Evolutionary conservation across 2,797 vertebrate species (phyloP).

Genomic region (Anas acuta): DNA sequence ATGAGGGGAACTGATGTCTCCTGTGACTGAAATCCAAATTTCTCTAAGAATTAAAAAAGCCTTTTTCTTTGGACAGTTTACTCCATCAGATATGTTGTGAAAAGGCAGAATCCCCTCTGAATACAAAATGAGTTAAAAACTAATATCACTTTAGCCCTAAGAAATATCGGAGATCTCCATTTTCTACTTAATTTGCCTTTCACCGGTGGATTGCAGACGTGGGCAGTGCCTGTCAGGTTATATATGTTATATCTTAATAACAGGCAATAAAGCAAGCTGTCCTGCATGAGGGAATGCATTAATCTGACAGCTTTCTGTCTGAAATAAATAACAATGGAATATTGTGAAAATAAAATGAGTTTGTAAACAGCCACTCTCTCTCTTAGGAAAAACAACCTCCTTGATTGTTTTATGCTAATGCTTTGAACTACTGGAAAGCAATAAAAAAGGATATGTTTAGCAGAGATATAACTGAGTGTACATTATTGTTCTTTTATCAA

Average conservation of each 20-base stretch:
- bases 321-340: constrained; percentile 53
- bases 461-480: background rate
- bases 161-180: constrained; percentile 58
- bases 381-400: constrained; percentile 34
- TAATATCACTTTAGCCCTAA: constrained; percentile 25
- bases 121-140: constrained; percentile 33
- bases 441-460: constrained; percentile 4
- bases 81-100: background rate
- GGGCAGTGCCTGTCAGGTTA: constrained; percentile 56
- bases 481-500: background rate
- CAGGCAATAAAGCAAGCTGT: constrained; percentile 54
- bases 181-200: constrained; percentile 58
- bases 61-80: background rate
- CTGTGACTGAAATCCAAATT: background rate
- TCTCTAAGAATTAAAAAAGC: background rate
- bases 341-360: constrained; percentile 29
- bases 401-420: constrained; percentile 25
- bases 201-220: constrained; percentile 43
- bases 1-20: no score
- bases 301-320: constrained; percentile 47
- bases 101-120: background rate
- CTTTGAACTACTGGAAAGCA: constrained; percentile 17
- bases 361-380: constrained; percentile 41
- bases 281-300: constrained; percentile 29
- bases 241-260: constrained; percentile 60